Conservation (phyloP, 1,140 invertebrate species). For the Drosophila biarmipes region DNA sequence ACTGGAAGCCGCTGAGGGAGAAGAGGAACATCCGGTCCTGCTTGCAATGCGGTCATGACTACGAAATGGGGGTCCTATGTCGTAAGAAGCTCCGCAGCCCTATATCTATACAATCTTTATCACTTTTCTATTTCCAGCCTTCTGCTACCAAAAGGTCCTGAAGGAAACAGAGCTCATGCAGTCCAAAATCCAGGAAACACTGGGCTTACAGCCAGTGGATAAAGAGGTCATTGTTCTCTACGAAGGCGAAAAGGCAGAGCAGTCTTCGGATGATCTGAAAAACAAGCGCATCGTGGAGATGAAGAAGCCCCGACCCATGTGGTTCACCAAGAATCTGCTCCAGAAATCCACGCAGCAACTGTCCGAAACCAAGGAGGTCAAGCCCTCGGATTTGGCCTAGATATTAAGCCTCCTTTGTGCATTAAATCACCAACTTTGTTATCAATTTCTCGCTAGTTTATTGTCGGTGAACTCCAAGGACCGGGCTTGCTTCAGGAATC, state of each 20-base stretch:
- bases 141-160: conserved; percentile 93
- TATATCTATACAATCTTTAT: conserved; percentile 1
- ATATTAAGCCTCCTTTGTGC: conserved; percentile 14
- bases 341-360: conserved; percentile 89
- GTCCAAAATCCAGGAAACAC: conserved; percentile 89
- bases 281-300: conserved; percentile 91
- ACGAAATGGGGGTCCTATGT: conserved; percentile 91
- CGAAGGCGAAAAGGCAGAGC: conserved; percentile 89
- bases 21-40: conserved; percentile 92
- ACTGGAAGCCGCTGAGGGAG: conserved; percentile 88
- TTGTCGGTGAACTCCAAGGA: conserved; percentile 42
- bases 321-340: conserved; percentile 93
- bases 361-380: conserved; percentile 88
- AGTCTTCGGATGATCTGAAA: conserved; percentile 85
- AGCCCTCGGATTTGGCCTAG: conserved; percentile 89
- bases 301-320: conserved; percentile 89
- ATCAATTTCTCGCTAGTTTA: conserved; percentile 54
- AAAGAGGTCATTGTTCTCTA: conserved; percentile 94
- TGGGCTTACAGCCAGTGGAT: conserved; percentile 90
- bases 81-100: conserved; percentile 92
- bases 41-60: conserved; percentile 91
- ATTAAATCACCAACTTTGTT: conserved; percentile 43
- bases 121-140: conserved; percentile 85
- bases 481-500: conserved; percentile 86
- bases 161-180: conserved; percentile 92